These are phyloP conservation scores for Micronycteris hirsuta DNA, from an alignment of 2,113 vertebrate species.

Conservation along the genomic window DNA sequence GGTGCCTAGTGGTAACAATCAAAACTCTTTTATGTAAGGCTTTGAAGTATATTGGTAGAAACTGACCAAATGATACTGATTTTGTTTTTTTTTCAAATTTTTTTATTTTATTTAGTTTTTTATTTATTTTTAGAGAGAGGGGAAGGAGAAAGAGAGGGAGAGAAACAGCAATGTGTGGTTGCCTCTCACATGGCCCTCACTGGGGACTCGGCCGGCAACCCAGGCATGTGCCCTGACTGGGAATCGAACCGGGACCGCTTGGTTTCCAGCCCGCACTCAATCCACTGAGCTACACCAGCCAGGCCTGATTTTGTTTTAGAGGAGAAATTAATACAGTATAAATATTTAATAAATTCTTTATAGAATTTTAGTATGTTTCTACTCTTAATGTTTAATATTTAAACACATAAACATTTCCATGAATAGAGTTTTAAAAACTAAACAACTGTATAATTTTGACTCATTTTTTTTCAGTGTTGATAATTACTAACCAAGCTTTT, in stretches of 20 bases:
- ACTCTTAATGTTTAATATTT: background rate
- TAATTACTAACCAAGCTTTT: slow-evolving; percentile 30
- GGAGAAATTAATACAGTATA: background rate
- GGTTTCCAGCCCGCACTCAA: no score
- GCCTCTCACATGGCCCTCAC: no score
- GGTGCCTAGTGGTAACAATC: background rate
- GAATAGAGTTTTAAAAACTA: background rate
- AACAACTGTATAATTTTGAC: background rate
- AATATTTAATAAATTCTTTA: background rate
- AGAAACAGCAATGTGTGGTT: no score
- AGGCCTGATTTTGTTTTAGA: background rate
- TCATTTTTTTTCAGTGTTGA: background rate
- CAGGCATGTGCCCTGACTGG: no score
- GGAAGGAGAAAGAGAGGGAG: no score
- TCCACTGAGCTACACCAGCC: no score
- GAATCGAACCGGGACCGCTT: no score
- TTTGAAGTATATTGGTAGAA: background rate
- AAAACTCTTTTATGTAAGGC: background rate
- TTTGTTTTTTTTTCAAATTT: no score
- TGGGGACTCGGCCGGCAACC: no score
- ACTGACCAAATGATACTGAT: background rate
- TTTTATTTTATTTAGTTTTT: no score
- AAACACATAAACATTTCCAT: background rate
- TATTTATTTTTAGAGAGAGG: no score
- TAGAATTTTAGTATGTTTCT: background rate